Conservation (phyloP, 2,888 invertebrate genomes). For the Agonopterix alstromeriana region DNA sequence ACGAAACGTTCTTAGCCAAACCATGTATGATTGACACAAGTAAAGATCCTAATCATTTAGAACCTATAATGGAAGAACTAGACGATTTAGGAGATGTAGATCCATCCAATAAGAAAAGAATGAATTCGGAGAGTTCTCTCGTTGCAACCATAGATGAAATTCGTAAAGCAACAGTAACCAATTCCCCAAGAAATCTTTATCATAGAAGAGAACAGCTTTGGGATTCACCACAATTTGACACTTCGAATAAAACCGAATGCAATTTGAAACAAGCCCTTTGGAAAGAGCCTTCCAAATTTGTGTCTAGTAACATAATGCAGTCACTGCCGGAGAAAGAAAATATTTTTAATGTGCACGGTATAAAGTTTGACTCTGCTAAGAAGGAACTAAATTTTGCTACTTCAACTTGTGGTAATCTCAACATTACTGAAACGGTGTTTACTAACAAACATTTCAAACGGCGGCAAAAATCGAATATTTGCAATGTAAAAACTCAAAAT, state of each 20-base stretch:
- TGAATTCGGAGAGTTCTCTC: constrained; percentile 75
- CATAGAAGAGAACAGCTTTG: constrained; percentile 71
- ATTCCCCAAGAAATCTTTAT: constrained; percentile 75
- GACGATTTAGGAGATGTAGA: constrained; percentile 72
- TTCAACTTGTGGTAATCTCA: constrained; percentile 25
- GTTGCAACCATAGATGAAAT: constrained; percentile 81
- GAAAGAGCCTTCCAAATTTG: constrained; percentile 67
- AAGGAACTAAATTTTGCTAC: constrained; percentile 33
- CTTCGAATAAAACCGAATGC: constrained; percentile 45
- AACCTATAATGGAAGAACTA: constrained; percentile 75
- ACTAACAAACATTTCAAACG: constrained; percentile 26
- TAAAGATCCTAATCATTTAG: constrained; percentile 73
- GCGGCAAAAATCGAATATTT: constrained; percentile 35
- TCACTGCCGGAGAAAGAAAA: constrained; percentile 61
- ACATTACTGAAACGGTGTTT: too few relatives aligned
- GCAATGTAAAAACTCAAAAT: constrained; percentile 32
- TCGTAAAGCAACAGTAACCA: constrained; percentile 72
- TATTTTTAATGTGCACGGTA: constrained; percentile 34
- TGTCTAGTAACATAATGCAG: constrained; percentile 62
- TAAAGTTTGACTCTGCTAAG: constrained; percentile 40
- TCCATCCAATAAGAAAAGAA: constrained; percentile 49
- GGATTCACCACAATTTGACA: constrained; percentile 56
- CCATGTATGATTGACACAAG: constrained; percentile 70
- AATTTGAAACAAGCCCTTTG: constrained; percentile 60
- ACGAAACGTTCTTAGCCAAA: constrained; percentile 72